Base-by-base conservation (phyloP, 1,140 invertebrate species). In the Lasaia peninsularis region DNA sequence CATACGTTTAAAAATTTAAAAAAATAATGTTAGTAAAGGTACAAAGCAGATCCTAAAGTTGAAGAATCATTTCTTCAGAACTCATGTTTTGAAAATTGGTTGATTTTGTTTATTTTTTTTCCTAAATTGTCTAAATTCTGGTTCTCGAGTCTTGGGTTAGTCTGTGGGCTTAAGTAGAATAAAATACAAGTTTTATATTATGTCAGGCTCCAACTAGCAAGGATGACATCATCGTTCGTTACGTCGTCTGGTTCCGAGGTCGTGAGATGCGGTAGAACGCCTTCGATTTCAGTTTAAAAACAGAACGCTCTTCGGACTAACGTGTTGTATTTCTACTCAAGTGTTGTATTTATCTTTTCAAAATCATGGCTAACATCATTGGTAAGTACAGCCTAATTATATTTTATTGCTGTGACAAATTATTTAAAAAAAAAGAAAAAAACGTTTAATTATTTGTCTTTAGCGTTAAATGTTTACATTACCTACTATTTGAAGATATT, bases 311-410 rank as follows among this genome's bases (percentile, higher is more conserved):
- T 12, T 49, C 37, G 67, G 59, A 60, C 68, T 62, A 57, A 77
- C 75, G 78, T 76, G 52, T 51, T 35, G 61, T 50, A 52, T 58
- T 57, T 63, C 55, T 54, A 50, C 54, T 52, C 37, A 52, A 63
- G 48, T 63, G 71, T 69, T 65, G 51, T 65, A 71, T 58, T 57
- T 65, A 66, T 56, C 56, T 62, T 56, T 59, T 37, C 52, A 54
- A 54, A 65, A 80, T 49, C 69, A 86, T 86, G 83, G 69, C 83
- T 58, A 83, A 86, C 67, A 65, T 84, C 63, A 66, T 86, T 62
- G 83, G 83, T 86, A 60, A 86, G 80, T 74, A 12, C n/a, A 14
- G 21, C n/a, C 21, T 24, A 51, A 7, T 51, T 4, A 11, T 10
- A 31, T 12, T 24, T 28, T 50, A 14, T 6, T 8, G 14, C 14